phyloP scores from a whole-genome alignment of 1,140 invertebrate species.

The Nylanderia fulva region DNA sequence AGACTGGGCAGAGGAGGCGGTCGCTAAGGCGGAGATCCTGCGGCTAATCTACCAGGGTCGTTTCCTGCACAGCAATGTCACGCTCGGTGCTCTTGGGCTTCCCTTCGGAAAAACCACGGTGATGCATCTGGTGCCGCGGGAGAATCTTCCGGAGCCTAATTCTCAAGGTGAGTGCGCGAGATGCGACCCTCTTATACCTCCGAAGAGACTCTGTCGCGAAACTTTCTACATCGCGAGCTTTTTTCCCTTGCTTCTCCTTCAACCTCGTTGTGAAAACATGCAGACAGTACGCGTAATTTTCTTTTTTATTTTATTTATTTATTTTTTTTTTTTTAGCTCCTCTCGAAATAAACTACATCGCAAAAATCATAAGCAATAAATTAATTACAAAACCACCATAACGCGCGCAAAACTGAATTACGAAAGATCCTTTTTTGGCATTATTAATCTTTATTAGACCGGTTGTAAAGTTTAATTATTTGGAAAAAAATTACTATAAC shows the following conservation, averaged over 20 bases:
- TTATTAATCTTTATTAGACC: not conserved
- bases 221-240: conserved; percentile 20
- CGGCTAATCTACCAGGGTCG: conserved; percentile 99
- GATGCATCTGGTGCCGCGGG: conserved; percentile 99
- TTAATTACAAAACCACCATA: not conserved
- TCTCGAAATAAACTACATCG: not conserved
- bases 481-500: not conserved
- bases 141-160: conserved; percentile 99
- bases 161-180: conserved; percentile 92
- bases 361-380: conserved; percentile 16
- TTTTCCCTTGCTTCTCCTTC: not conserved
- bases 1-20: conserved; percentile 98
- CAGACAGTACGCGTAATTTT: conserved; percentile 14
- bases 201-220: not conserved
- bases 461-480: not conserved
- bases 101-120: conserved; percentile 98
- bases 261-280: not conserved
- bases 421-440: conserved; percentile 9
- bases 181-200: not conserved
- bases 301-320: no score
- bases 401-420: not conserved
- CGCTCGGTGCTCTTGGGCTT: conserved; percentile 97
- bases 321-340: conserved; percentile 45
- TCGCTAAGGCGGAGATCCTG: conserved; percentile 98
- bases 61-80: conserved; percentile 99